Evolutionary conservation across 1,140 invertebrate genomes (phyloP), one percentile per base, ranked within the genome.

Genomic region (Drosophila tristis): DNA sequence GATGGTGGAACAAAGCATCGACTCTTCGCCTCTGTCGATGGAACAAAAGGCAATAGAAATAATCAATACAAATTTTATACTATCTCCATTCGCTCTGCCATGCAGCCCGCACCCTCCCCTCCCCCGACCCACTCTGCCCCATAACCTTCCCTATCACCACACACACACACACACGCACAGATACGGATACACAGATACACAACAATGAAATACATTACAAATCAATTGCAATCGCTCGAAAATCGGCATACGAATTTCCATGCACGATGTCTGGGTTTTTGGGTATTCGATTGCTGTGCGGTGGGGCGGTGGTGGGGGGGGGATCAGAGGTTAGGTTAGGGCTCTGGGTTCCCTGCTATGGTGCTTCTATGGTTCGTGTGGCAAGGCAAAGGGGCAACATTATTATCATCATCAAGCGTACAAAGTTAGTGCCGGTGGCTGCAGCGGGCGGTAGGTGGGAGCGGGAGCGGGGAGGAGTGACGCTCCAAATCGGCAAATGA

Each of bases 121-220:
- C 2, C 61, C 25, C n/a, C 20, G 6, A 4, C 35, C 23, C 23
- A 4, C 23, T 25, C 23, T 4, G 23, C 23, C 23, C 23, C 23
- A 4, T 2, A 25, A 2, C 23, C 23, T 23, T 2, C 9, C 61
- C 67, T 72, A 60, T 16, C 16, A 16, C 16, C 53, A 61, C 53
- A 26, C 58, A 50, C 61, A 45, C 54, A 39, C 39, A 64, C 68
- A 62, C 72, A 64, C 62, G 67, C 58, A 72, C 25, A 57, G 26
- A 45, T 39, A 53, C 43, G 42, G n/a, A 13, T 25, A 71, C 43
- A 60, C 20, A 15, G 26, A 26, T 44, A 55, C 74, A 81, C 78
- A 78, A 87, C 82, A 87, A 89, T 87, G 82, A 87, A 87, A 87
- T 87, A 89, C 84, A 87, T 89, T 87, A 89, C 84, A 87, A 87